Percentiles rank a stretch among this genome's conserved stretches.
Conservation (phyloP, 2,888 invertebrate species). For the Noctua pronuba region DNA sequence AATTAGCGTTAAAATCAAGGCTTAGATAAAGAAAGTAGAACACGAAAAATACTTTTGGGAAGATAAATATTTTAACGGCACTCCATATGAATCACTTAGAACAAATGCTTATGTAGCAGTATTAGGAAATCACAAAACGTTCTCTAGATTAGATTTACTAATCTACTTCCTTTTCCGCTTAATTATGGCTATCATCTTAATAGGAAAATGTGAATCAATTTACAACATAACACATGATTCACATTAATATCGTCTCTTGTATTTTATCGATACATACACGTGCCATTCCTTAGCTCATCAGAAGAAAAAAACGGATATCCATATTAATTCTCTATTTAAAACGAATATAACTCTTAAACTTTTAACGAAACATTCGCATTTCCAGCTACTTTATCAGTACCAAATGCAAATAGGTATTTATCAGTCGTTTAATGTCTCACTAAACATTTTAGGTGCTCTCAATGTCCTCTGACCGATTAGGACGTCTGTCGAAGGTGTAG, state of each 20-base stretch:
- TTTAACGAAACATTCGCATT: constrained; percentile 15
- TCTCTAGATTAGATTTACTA: constrained; percentile 58
- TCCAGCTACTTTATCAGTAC: constrained; percentile 33
- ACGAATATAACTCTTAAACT: background rate
- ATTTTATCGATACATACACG: constrained; percentile 15
- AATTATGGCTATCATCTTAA: constrained; percentile 52
- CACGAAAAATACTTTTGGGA: constrained; percentile 30
- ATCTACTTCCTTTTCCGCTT: constrained; percentile 55
- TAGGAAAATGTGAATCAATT: constrained; percentile 55
- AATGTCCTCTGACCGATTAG: constrained; percentile 71
- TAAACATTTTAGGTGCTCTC: constrained; percentile 56
- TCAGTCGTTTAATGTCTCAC: constrained; percentile 48
- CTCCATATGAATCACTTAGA: constrained; percentile 45
- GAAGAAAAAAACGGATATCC: background rate
- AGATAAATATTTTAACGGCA: constrained; percentile 32
- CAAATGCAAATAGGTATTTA: constrained; percentile 53
- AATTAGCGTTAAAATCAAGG: constrained; percentile 42
- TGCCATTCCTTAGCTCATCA: background rate
- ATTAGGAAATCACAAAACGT: constrained; percentile 46
- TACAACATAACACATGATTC: constrained; percentile 32
- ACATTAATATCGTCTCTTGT: constrained; percentile 8
- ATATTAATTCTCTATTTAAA: constrained; percentile 12
- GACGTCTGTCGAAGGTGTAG: constrained; percentile 73
- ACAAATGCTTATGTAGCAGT: constrained; percentile 37
- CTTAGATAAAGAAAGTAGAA: constrained; percentile 48